phyloP scores from a whole-genome alignment of 2,113 vertebrate genomes.

The Brachyistius frenatus region DNA sequence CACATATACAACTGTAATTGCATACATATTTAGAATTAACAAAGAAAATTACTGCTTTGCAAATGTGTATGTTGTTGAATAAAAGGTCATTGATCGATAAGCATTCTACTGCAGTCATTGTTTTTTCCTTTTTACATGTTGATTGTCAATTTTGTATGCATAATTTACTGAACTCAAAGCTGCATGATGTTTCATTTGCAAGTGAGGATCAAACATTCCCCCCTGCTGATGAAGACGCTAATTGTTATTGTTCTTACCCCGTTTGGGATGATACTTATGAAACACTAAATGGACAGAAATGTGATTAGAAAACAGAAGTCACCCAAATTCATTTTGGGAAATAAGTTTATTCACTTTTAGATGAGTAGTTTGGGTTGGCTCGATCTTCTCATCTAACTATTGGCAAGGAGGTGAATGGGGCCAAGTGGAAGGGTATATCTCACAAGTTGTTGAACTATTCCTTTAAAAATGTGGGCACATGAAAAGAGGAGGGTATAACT shows the following conservation, averaged over 20 bases:
- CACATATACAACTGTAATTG: constrained; percentile 14
- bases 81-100: neutral
- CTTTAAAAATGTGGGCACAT: too few relatives aligned
- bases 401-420: too few relatives aligned
- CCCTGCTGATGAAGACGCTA: neutral
- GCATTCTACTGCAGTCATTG: neutral
- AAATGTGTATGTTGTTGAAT: neutral
- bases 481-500: too few relatives aligned
- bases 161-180: neutral
- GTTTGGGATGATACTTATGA: neutral
- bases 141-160: neutral
- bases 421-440: too few relatives aligned
- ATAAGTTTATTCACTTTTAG: neutral
- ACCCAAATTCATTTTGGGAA: neutral
- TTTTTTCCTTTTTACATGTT: neutral
- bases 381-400: too few relatives aligned
- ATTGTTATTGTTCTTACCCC: neutral
- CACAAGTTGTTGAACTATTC: too few relatives aligned
- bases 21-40: neutral
- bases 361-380: too few relatives aligned
- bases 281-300: neutral
- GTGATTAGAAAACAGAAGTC: too few relatives aligned
- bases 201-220: neutral
- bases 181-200: neutral
- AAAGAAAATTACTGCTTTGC: neutral